A percentile compares a stretch with the other conserved stretches of the same genome.
phyloP scores from a whole-genome alignment of 2,113 vertebrate genomes.

The Chaenogobius annularis region DNA sequence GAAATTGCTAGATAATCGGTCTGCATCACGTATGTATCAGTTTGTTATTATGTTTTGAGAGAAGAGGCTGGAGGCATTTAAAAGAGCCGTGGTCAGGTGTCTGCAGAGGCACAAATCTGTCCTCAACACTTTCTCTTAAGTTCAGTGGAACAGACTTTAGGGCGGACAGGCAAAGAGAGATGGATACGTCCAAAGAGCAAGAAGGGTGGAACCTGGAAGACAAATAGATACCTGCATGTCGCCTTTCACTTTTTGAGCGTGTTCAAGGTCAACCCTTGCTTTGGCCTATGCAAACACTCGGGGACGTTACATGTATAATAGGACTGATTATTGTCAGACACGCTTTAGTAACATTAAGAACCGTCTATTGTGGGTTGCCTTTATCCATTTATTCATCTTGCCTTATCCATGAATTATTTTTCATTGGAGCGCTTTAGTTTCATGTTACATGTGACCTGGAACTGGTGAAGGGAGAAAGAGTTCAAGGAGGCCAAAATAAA shows the following conservation, averaged over 20 bases:
- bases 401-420: too few species aligned
- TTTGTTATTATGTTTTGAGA: not conserved
- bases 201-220: slow-evolving; percentile 8
- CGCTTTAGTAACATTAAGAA: too few species aligned
- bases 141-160: slow-evolving; percentile 25
- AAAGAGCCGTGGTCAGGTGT: slow-evolving; percentile 42
- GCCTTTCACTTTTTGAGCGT: not conserved
- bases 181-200: slow-evolving; percentile 16
- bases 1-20: too few species aligned
- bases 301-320: too few species aligned
- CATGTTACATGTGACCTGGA: too few species aligned
- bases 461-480: too few species aligned
- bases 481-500: too few species aligned
- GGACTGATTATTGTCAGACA: too few species aligned
- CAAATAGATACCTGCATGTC: slow-evolving; percentile 12
- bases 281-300: not conserved
- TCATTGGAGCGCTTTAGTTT: too few species aligned
- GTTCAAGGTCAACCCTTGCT: not conserved
- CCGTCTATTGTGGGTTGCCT: too few species aligned
- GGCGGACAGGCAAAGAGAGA: slow-evolving; percentile 56
- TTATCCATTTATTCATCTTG: too few species aligned
- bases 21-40: too few species aligned
- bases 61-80: slow-evolving; percentile 20
- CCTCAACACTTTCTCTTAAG: slow-evolving; percentile 42
- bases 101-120: slow-evolving; percentile 48